Base-by-base conservation (phyloP, 2,113 vertebrate genomes). In the Diadophis punctatus region DNA sequence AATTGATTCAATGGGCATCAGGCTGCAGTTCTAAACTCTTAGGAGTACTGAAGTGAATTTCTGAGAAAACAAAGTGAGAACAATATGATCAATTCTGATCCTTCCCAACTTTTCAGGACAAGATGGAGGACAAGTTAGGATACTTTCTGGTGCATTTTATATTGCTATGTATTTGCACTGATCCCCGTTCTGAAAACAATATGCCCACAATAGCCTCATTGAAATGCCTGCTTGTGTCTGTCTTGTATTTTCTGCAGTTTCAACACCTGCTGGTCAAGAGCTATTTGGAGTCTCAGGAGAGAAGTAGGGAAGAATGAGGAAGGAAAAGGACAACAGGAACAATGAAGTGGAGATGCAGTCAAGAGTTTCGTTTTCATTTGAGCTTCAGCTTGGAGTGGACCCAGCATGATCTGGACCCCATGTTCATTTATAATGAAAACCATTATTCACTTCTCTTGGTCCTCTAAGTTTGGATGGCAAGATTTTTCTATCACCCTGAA, bases 321-420 rank as follows among this genome's bases (percentile, higher is more conserved):
- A 80, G 43, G 87, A 52, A 53, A 53, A 80, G 2, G 16, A 22
- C 74, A 80, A 80, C 74, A 80, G 74, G 34, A 39, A 51, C 90
- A 0, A 0, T 25, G 18, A 91, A 43, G 90, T 12, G 25, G 88
- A 95, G 94, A 92, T 94, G 93, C 94, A 91, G 53, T 92, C 89
- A 92, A 88, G 18, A 68, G 34, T 85, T 94, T 96, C 93, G 39
- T 91, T 30, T 92, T 95, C 93, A 94, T 94, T 95, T 87, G 90
- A 80, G 92, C 52, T 89, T 92, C 95, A 92, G 56, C 55, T 90
- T 58, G 90, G 46, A 46, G 46, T 46, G 46, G 84, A 53, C 87
- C 3, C 27, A 3, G 89, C 43, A 10, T 39, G 91, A 63, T 92
- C 30, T 68, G 91, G 90, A 74, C 91, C 58, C 94, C n/a, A 51